Evolutionary conservation across 2,113 vertebrate genomes (phyloP), one percentile per base, ranked within the genome.

Genomic region (Alligator mississippiensis): DNA sequence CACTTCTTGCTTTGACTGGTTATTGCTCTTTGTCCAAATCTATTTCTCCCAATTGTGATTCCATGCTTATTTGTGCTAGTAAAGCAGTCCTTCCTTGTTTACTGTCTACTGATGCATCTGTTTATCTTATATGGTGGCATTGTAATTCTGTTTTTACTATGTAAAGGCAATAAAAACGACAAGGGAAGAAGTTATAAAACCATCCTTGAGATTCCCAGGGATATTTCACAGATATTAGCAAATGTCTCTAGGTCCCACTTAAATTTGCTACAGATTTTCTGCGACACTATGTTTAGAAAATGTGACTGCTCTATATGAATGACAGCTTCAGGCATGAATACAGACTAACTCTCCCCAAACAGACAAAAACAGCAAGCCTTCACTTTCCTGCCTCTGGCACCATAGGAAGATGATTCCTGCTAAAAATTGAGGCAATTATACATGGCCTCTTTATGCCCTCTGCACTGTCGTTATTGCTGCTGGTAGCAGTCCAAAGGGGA

Each of bases 391-490:
- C 21, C 34, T 3, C 47, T 24, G 34, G 70, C 25, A 1, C 30
- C 34, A 27, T 68, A 77, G 58, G 68, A n/a, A 62, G 30, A 62
- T 25, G 2, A 1, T 0, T 6, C 5, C 22, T 19, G 11, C 3
- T 64, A n/a, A 84, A 13, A 72, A 34, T 19, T 16, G 47, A n/a
- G 82, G 59, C 3, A 77, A 1, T 54, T 4, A 22, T 75, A n/a
- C 61, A 6, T 11, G 6, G 3, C 47, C 47, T 38, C 55, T 59
- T 1, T 59, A 77, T n/a, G 68, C 2, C 0, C 61, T 47, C 3
- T 0, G 3, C 55, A 75, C 86, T 47, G 47, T 62, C 24, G 66
- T 0, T 0, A 86, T 25, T 21, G 0, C 0, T 0, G 3, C 11
- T 30, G 3, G 22, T 5, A 4, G 15, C 3, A 30, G 11, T 2